These are phyloP conservation scores for Xylocampa areola DNA, from an alignment of 2,888 invertebrate genomes.

Conservation along the genomic window DNA sequence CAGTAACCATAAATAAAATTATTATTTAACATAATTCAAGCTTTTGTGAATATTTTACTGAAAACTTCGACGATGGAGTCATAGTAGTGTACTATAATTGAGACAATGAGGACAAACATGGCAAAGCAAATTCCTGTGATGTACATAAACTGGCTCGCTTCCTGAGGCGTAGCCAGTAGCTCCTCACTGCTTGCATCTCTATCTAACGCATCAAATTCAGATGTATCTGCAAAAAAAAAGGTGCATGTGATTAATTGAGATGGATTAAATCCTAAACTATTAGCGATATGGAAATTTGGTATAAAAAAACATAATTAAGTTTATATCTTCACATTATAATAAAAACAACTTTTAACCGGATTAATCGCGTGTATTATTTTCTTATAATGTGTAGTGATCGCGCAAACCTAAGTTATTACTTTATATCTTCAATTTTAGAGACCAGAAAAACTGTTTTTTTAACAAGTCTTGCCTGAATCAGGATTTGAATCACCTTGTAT, in stretches of 20 bases:
- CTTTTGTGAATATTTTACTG: slow-evolving; percentile 71
- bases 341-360: too few species aligned
- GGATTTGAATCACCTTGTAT: too few species aligned
- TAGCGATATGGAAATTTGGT: too few species aligned
- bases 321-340: too few species aligned
- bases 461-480: too few species aligned
- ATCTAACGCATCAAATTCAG: slow-evolving; percentile 86
- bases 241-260: not conserved
- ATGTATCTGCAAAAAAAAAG: slow-evolving; percentile 74
- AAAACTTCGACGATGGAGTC: slow-evolving; percentile 74
- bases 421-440: too few species aligned
- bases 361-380: too few species aligned
- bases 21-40: slow-evolving; percentile 49
- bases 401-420: too few species aligned
- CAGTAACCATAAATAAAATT: slow-evolving; percentile 29
- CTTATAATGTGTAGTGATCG: too few species aligned
- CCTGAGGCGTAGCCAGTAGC: slow-evolving; percentile 86
- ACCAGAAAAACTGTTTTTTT: too few species aligned
- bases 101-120: slow-evolving; percentile 90
- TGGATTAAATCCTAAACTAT: not conserved
- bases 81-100: slow-evolving; percentile 91
- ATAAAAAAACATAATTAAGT: too few species aligned
- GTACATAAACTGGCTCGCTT: slow-evolving; percentile 91
- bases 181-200: slow-evolving; percentile 87
- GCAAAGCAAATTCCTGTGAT: slow-evolving; percentile 91